Conservation (phyloP, 2,113 vertebrate genomes). For the Leucopternis melanops region DNA sequence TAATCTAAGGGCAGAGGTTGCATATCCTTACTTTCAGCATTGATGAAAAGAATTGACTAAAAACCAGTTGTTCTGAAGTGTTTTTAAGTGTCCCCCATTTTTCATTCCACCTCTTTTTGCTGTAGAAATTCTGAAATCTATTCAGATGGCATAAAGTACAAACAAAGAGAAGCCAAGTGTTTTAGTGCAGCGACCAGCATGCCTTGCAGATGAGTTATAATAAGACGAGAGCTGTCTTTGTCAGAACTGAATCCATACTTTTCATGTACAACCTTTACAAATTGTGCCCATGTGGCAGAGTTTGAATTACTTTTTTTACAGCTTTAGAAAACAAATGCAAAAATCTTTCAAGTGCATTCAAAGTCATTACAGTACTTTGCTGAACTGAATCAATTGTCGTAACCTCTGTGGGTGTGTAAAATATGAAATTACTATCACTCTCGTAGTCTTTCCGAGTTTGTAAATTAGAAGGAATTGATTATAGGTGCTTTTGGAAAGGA, state of each 20-base stretch:
- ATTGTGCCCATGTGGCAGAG: constrained; percentile 58
- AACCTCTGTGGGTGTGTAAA: constrained; percentile 75
- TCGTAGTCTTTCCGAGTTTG: constrained; percentile 35
- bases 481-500: constrained; percentile 54
- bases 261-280: constrained; percentile 67
- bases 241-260: constrained; percentile 52
- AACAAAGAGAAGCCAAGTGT: constrained; percentile 50
- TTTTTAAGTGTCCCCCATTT: constrained; percentile 53
- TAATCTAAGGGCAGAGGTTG: constrained; percentile 36
- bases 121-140: constrained; percentile 34
- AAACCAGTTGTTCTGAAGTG: constrained; percentile 18
- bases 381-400: constrained; percentile 68
- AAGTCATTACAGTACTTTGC: constrained; percentile 70
- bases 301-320: constrained; percentile 67
- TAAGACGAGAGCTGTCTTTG: constrained; percentile 48
- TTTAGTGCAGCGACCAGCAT: not conserved
- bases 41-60: constrained; percentile 29
- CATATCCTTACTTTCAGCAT: not conserved
- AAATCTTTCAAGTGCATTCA: constrained; percentile 76
- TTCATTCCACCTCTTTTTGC: constrained; percentile 11
- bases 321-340: constrained; percentile 73
- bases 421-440: constrained; percentile 69
- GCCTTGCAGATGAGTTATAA: constrained; percentile 46
- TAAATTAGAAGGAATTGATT: constrained; percentile 75
- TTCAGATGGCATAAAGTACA: not conserved